Evolutionary conservation across 2,113 vertebrate genomes (phyloP), one percentile per base, ranked within the genome.

Genomic region (Chroicocephalus ridibundus): DNA sequence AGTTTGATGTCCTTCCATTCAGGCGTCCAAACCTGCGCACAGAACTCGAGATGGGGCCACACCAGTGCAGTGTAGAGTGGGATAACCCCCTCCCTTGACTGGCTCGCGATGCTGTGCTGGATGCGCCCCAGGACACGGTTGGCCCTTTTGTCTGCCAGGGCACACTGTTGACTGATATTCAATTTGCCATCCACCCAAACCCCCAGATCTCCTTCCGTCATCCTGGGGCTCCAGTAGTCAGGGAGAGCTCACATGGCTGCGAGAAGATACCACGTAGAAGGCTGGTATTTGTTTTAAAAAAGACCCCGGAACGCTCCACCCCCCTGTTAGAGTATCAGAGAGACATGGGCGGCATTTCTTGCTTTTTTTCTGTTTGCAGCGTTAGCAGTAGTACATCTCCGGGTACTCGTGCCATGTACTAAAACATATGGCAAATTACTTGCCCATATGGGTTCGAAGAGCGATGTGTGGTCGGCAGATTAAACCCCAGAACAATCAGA

Each of bases 381-480:
- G 11, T 79, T 82, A 91, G 58, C 66, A 54, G 86, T 17, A 64
- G 58, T 70, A 58, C 62, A 66, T 58, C 75, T 90, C 51, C 5
- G 38, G 68, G 78, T 88, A 51, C 75, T 94, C 22, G 4, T 74
- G 55, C 75, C 47, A 17, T 88, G 58, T 82, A 87, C 80, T 78
- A 25, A 88, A 95, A 86, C 93, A 96, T 95, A 93, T 85, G 94
- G 95, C 57, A 80, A 94, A 94, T 79, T 68, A 75, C 87, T 91
- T 86, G 78, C 62, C 90, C 91, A 66, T 93, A 88, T 82, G 81
- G 84, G 58, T 78, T 94, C 5, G 15, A 82, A 93, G 78, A 90
- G 84, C 1, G 5, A 40, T 70, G 58, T 60, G 91, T 66, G 75
- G 74, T 87, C 4, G 1, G 71, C 94, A 81, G 89, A 87, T 80